phyloP scores from a whole-genome alignment of 2,113 vertebrate species.

The Megaptera novaeangliae region DNA sequence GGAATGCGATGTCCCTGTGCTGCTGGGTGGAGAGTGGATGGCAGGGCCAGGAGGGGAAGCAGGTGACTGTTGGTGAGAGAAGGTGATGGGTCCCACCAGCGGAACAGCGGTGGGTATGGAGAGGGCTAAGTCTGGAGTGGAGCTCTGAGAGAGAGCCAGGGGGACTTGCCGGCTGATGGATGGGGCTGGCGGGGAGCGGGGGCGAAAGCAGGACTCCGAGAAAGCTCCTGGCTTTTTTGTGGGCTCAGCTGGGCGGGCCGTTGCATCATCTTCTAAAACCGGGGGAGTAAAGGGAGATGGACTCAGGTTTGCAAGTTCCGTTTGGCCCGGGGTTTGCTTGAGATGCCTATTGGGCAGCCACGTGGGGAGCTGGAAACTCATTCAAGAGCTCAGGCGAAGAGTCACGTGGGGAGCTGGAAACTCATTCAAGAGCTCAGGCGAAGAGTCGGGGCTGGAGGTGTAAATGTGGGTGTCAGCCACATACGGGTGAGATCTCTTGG shows the following conservation, averaged over 20 bases:
- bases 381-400: neutral
- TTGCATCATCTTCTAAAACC: neutral
- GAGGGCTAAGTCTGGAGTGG: neutral
- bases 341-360: neutral
- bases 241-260: neutral
- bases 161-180: neutral
- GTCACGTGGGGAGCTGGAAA: no score
- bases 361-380: neutral
- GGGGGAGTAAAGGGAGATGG: neutral
- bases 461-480: fast-evolving
- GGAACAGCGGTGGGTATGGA: neutral
- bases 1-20: no score
- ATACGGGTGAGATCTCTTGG: neutral
- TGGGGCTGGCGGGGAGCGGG: fast-evolving
- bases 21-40: neutral
- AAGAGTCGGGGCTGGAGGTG: neutral
- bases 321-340: neutral
- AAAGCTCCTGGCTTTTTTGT: neutral
- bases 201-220: neutral
- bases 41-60: neutral
- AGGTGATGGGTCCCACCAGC: neutral
- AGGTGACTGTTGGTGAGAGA: neutral
- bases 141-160: neutral
- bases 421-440: neutral
- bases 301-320: neutral